Evolutionary conservation across 64 coral and sea anemone species (phyloP).

Genomic region (Dendronephthya gigantea): DNA sequence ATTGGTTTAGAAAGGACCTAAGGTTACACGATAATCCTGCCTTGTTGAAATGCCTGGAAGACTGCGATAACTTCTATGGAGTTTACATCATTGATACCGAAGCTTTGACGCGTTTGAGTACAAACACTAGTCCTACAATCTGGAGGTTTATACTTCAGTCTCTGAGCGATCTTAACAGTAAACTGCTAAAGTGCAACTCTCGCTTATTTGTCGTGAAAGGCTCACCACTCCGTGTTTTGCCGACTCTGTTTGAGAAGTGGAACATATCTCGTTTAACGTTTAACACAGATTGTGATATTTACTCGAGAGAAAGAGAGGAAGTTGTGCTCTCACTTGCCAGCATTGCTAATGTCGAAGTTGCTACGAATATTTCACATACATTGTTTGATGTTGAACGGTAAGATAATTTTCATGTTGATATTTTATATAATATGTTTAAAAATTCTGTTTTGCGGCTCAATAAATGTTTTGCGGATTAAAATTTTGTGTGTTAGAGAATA

Average conservation of each 20-base stretch:
- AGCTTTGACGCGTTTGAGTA: not conserved
- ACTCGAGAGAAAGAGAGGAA: constrained; percentile 47
- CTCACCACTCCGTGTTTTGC: constrained; percentile 43
- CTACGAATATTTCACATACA: constrained; percentile 22
- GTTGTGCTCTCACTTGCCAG: constrained; percentile 43
- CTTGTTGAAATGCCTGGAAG: constrained; percentile 41
- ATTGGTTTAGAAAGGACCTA: constrained; percentile 61
- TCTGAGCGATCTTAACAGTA: constrained; percentile 41
- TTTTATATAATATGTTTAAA: too few relatives aligned
- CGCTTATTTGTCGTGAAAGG: constrained; percentile 57
- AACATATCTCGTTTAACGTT: constrained; percentile 49
- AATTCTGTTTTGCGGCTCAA: too few relatives aligned
- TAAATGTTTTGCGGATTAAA: too few relatives aligned
- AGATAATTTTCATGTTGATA: not conserved
- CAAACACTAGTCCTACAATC: constrained; percentile 34
- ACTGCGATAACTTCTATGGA: constrained; percentile 41
- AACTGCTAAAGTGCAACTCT: constrained; percentile 45
- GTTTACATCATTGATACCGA: constrained; percentile 61
- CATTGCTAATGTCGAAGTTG: constrained; percentile 46
- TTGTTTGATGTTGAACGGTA: constrained; percentile 50
- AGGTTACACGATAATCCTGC: constrained; percentile 62
- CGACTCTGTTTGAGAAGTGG: constrained; percentile 52
- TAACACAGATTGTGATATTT: constrained; percentile 41
- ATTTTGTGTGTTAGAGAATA: too few relatives aligned
- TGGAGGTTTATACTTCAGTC: constrained; percentile 67